Evolutionary conservation across 2,113 vertebrate genomes (phyloP).

Genomic region (Conger conger): DNA sequence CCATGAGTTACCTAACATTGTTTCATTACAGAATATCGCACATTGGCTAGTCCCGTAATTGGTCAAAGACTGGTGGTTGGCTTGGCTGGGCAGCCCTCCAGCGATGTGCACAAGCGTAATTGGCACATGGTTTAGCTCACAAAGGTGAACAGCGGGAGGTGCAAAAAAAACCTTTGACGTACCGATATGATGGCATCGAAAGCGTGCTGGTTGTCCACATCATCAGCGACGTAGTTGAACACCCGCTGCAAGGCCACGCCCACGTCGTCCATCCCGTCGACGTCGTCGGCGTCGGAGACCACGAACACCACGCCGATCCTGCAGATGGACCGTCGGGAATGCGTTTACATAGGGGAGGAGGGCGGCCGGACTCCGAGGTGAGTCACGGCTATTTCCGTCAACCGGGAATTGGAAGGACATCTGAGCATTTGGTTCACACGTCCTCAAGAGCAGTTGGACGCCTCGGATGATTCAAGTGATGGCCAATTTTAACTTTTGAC

Average conservation of each 20-base stretch:
- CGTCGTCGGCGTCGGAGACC: slow-evolving; percentile 83
- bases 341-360: not conserved
- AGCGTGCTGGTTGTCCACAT: slow-evolving; percentile 84
- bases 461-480: not conserved
- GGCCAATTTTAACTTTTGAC: not conserved
- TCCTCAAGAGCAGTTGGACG: not conserved
- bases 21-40: no score
- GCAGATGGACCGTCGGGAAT: not conserved
- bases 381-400: no score
- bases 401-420: not conserved
- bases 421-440: not conserved
- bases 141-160: no score
- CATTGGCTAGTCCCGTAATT: not conserved
- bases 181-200: slow-evolving; percentile 88
- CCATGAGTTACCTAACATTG: no score
- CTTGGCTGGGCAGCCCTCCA: no score
- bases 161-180: slow-evolving; percentile 51
- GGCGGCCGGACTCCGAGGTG: no score
- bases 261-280: slow-evolving; percentile 87
- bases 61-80: no score
- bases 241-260: slow-evolving; percentile 89
- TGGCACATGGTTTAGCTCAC: not conserved
- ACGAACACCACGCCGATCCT: slow-evolving; percentile 91
- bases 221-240: slow-evolving; percentile 89
- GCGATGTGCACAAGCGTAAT: not conserved